phyloP scores from a whole-genome alignment of 2,113 vertebrate genomes.

The Phalacrocorax carbo region DNA sequence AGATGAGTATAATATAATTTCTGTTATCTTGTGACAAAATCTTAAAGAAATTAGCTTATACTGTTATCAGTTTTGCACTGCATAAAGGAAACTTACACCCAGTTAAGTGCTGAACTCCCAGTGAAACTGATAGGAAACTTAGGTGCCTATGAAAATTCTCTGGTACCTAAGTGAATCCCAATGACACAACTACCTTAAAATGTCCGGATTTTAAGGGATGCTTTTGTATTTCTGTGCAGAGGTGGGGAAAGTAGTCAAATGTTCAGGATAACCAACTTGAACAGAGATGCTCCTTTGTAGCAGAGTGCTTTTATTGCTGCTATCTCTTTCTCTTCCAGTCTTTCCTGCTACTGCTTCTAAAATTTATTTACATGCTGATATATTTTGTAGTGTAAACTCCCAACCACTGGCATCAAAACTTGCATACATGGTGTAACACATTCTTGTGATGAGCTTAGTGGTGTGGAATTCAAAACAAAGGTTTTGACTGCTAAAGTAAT shows the following conservation, averaged over 20 bases:
- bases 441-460: neutral
- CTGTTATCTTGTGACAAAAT: neutral
- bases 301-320: neutral
- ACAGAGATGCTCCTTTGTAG: neutral
- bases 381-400: neutral
- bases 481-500: neutral
- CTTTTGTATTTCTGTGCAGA: neutral
- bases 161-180: neutral
- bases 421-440: fast-evolving
- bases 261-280: neutral
- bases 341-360: neutral
- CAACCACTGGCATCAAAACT: neutral
- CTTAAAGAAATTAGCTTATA: neutral
- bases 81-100: neutral
- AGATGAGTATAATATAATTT: neutral
- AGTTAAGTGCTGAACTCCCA: neutral
- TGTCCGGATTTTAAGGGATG: neutral
- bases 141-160: neutral
- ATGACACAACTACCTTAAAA: neutral
- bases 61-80: neutral
- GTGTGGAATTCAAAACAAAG: neutral
- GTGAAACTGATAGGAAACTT: neutral
- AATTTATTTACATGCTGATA: neutral
- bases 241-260: neutral
- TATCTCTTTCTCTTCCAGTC: neutral